Percentiles rank a stretch among this genome's conserved stretches.
phyloP scores from a whole-genome alignment of 2,797 vertebrate species.

The Myotis findleyi region DNA sequence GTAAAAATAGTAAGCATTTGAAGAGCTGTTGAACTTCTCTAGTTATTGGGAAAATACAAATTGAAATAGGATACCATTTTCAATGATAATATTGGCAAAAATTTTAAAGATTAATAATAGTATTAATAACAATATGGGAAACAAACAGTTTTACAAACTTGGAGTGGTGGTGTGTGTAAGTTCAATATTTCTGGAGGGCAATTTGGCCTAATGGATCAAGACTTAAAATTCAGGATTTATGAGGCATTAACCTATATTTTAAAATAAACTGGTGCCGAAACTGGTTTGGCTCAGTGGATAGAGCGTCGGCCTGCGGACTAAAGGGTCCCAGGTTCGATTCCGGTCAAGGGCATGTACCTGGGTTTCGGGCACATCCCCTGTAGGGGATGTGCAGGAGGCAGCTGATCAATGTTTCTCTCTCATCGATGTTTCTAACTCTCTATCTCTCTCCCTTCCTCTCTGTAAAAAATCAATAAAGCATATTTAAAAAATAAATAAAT shows the following conservation, averaged over 20 bases:
- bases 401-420: too few relatives aligned
- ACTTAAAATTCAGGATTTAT: conserved; percentile 24
- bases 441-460: too few relatives aligned
- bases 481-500: too few relatives aligned
- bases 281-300: too few relatives aligned
- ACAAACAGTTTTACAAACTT: background rate
- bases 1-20: background rate
- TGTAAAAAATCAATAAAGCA: too few relatives aligned
- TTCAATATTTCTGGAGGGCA: background rate
- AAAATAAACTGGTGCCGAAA: conserved; percentile 41
- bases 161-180: background rate
- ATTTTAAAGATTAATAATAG: background rate
- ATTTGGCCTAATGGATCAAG: background rate
- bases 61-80: conserved; percentile 24
- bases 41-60: background rate
- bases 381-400: too few relatives aligned
- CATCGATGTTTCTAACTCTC: too few relatives aligned
- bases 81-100: conserved; percentile 18
- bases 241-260: background rate
- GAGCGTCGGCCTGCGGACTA: too few relatives aligned
- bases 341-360: too few relatives aligned
- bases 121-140: conserved; percentile 16
- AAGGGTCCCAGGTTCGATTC: too few relatives aligned
- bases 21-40: background rate
- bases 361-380: too few relatives aligned